Conservation (phyloP, 1,140 invertebrate species). For the Mycetomoellerius zeteki region DNA sequence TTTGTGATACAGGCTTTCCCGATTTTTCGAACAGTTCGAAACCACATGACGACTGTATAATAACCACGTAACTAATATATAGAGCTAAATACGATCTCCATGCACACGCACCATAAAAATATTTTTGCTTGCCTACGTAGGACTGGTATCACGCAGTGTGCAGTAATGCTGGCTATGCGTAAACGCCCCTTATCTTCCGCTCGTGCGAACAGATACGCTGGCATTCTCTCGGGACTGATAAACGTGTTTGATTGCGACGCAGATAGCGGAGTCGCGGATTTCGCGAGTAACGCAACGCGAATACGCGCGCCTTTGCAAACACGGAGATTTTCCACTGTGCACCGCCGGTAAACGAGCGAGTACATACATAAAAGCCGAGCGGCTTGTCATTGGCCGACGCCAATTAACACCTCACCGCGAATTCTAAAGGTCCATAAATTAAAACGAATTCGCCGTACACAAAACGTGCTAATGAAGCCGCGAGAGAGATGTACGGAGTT, state of each 20-base stretch:
- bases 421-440: conserved; percentile 52
- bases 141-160: not conserved
- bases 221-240: conserved; percentile 31
- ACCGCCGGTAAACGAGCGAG: not conserved
- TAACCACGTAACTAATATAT: not conserved
- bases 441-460: conserved; percentile 38
- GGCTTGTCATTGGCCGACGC: conserved; percentile 44
- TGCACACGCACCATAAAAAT: not conserved
- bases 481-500: conserved; percentile 27
- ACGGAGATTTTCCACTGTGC: conserved; percentile 52
- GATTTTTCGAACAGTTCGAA: not conserved
- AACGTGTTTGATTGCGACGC: conserved; percentile 53
- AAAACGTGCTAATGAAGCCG: conserved; percentile 56
- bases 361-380: conserved; percentile 6
- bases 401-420: conserved; percentile 52
- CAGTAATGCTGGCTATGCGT: conserved; percentile 19
- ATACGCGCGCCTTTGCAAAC: conserved; percentile 47
- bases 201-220: conserved; percentile 39
- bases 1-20: not conserved
- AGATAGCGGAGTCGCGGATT: conserved; percentile 58
- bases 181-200: conserved; percentile 51
- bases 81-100: not conserved
- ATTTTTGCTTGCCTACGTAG: not conserved
- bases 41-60: not conserved
- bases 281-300: conserved; percentile 5